These are phyloP conservation scores for Bellardia pandia DNA, from an alignment of 2,888 invertebrate genomes.

Conservation along the genomic window DNA sequence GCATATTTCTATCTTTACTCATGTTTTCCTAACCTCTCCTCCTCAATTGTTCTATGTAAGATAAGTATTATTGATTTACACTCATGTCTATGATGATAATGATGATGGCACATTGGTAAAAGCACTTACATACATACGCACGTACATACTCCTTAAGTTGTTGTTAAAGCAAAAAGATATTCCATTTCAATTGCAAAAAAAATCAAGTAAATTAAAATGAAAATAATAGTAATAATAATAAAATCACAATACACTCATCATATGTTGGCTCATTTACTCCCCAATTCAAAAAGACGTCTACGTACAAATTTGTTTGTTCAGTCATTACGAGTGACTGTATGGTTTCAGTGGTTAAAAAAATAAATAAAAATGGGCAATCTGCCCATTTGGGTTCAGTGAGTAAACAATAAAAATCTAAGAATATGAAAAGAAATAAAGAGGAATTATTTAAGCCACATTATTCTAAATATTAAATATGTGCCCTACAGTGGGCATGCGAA, in stretches of 20 bases:
- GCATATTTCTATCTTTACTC: neutral
- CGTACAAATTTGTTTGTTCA: conserved; percentile 1
- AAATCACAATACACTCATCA: conserved; percentile 33
- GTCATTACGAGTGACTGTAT: conserved; percentile 15
- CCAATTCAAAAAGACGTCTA: conserved; percentile 14
- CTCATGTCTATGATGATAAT: conserved; percentile 7
- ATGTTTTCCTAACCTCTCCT: neutral
- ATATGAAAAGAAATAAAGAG: neutral
- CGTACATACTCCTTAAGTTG: neutral
- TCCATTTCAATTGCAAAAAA: conserved; percentile 40
- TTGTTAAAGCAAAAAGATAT: conserved; percentile 28
- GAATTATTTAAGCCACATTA: conserved; percentile 12
- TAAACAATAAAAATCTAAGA: conserved; percentile 27
- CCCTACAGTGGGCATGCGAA: neutral
- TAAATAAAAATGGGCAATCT: conserved; percentile 32
- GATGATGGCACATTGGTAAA: neutral
- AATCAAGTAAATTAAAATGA: conserved; percentile 40
- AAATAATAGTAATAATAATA: conserved; percentile 34
- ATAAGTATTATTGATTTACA: conserved; percentile 55
- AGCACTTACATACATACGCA: neutral
- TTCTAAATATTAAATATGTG: neutral
- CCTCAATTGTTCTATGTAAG: conserved; percentile 1
- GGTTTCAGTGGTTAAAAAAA: neutral
- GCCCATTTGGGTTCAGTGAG: conserved; percentile 46
- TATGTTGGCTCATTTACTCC: conserved; percentile 37